These are phyloP conservation scores for Harpalus rufipes DNA, from an alignment of 2,888 invertebrate species.

Conservation along the genomic window DNA sequence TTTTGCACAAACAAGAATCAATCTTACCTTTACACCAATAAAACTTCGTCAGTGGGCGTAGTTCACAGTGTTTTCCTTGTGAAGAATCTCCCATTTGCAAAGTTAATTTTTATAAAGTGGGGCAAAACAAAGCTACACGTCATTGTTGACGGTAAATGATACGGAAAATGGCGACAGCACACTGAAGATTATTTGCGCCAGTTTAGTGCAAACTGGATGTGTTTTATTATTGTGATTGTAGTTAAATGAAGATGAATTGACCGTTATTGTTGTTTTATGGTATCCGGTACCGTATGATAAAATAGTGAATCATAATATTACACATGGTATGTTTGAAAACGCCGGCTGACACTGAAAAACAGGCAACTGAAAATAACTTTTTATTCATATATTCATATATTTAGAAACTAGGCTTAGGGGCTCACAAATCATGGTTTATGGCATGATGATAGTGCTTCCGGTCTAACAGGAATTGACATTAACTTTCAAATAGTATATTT, in stretches of 20 bases:
- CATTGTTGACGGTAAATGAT: slow-evolving; percentile 55
- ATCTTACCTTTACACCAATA: background rate
- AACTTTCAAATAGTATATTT: too few relatives aligned
- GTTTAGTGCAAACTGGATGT: slow-evolving; percentile 10
- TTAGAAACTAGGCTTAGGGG: too few relatives aligned
- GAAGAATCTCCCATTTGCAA: slow-evolving; percentile 4
- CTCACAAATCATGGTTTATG: too few relatives aligned
- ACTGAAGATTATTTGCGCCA: slow-evolving; percentile 26
- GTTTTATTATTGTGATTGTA: slow-evolving; percentile 17
- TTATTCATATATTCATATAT: too few relatives aligned
- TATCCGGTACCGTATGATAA: slow-evolving; percentile 1
- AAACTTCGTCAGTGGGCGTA: background rate
- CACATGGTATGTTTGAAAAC: background rate
- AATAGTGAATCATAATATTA: too few relatives aligned
- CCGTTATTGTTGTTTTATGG: slow-evolving; percentile 10
- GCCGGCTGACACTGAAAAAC: too few relatives aligned
- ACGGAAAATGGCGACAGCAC: slow-evolving; percentile 30
- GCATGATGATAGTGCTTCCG: too few relatives aligned
- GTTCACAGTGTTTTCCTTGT: background rate
- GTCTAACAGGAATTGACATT: too few relatives aligned
- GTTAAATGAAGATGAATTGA: slow-evolving; percentile 26
- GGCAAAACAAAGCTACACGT: slow-evolving; percentile 30
- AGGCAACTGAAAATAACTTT: too few relatives aligned
- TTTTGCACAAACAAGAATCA: too few relatives aligned
- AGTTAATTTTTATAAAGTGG: slow-evolving; percentile 36